Base-by-base conservation (phyloP, 2,113 vertebrate species). In the Chaetodon auriga region DNA sequence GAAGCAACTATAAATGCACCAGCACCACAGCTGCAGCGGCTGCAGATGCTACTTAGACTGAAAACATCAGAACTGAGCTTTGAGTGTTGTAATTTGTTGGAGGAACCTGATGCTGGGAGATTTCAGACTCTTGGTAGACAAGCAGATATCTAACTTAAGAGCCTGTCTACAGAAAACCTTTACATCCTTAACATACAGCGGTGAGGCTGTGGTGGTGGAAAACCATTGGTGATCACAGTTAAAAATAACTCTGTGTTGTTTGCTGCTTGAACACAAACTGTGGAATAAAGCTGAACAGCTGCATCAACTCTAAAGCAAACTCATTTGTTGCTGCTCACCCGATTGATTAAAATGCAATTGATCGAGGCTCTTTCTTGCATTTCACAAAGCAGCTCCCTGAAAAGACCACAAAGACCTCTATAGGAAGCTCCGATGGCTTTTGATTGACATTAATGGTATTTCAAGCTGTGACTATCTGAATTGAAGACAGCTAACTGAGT, bases 301-400 rank as follows among this genome's bases (percentile, higher is more conserved):
- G 3, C 72, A 51, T 68, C 12, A 58, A 30, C 70, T 61, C 30
- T 38, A 15, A 13, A 72, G 65, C 41, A 46, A 30, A 72, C 46
- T 73, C 19, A 25, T 81, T 71, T 73, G 74, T 66, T 77, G 68
- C 68, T 41, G 13, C 49, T 83, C 63, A 49, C 54, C 5, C 1
- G 46, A 75, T 86, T 80, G 87, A 89, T 78, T 61, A 54, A 53
- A 86, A 82, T 54, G 35, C 35, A 54, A 75, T 68, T 70, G 78
- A 86, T 70, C 57, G 23, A 25, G 53, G 1, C 19, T 43, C 68
- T 62, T 60, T 43, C n/a, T 53, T 81, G 38, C 63, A 53, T 51
- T 79, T 86, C 45, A 76, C n/a, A 79, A 86, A 86, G 63, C 23
- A 15, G 36, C 64, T 54, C 41, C 5, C n/a, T 54, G 21, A 73